phyloP scores from a whole-genome alignment of 1,140 invertebrate genomes.

The Ganaspis sp. region DNA sequence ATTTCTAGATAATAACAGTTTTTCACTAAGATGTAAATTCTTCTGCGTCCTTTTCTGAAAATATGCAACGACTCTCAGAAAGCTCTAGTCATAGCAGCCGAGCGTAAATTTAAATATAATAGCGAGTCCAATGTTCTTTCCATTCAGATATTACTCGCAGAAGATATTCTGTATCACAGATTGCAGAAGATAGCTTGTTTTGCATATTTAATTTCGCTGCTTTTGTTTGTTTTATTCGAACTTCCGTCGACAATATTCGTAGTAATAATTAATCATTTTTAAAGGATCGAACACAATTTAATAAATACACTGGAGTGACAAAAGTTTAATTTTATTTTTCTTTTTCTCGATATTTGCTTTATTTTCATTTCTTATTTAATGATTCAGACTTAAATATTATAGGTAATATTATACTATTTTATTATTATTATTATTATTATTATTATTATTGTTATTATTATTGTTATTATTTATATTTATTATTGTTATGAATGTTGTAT shows the following conservation, averaged over 20 bases:
- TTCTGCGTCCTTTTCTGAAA: background rate
- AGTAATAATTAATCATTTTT: background rate
- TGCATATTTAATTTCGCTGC: slow-evolving; percentile 7
- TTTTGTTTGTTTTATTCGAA: background rate
- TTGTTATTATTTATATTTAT: too few relatives aligned
- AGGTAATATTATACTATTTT: too few relatives aligned
- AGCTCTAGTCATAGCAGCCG: background rate
- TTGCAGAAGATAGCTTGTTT: slow-evolving; percentile 1
- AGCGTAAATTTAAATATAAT: slow-evolving; percentile 23
- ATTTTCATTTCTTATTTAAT: too few relatives aligned
- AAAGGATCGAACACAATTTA: background rate
- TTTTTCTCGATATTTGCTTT: background rate
- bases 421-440: too few relatives aligned
- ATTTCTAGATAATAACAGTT: slow-evolving; percentile 16
- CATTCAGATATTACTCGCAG: slow-evolving; percentile 16
- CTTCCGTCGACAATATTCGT: background rate
- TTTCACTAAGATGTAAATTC: slow-evolving; percentile 21
- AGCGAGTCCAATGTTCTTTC: slow-evolving; percentile 1
- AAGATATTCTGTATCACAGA: background rate
- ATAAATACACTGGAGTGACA: too few relatives aligned
- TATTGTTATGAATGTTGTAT: too few relatives aligned
- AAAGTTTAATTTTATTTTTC: too few relatives aligned
- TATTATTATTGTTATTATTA: too few relatives aligned
- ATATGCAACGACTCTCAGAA: slow-evolving; percentile 7
- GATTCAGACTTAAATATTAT: too few relatives aligned